phyloP scores from a whole-genome alignment of 2,113 vertebrate species.

The Aldabrachelys gigantea region DNA sequence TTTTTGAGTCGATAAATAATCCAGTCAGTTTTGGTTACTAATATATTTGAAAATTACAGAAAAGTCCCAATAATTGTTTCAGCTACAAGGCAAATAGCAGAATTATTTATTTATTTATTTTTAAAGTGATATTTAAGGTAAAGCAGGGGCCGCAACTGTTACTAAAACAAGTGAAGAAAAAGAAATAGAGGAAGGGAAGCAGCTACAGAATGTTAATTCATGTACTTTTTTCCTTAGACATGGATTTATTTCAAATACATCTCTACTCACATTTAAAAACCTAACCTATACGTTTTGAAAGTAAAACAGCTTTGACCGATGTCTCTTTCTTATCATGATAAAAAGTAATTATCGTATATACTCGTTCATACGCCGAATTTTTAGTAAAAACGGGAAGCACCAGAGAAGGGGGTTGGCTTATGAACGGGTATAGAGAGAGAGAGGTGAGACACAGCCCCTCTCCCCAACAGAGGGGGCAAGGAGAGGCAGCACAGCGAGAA shows the following conservation, averaged over 20 bases:
- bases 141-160: not conserved
- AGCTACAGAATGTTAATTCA: not conserved
- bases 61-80: not conserved
- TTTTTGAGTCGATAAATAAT: not conserved
- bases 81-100: not conserved
- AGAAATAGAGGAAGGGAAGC: fast-evolving
- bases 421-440: too few species aligned
- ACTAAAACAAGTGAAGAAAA: not conserved
- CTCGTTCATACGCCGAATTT: too few species aligned
- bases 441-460: too few species aligned
- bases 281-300: fast-evolving
- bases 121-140: not conserved
- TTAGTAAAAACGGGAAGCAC: too few species aligned
- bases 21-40: not conserved
- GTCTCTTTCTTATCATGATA: not conserved
- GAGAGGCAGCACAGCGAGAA: too few species aligned
- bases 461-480: too few species aligned
- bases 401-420: too few species aligned
- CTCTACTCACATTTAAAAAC: not conserved
- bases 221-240: not conserved
- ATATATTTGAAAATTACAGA: not conserved
- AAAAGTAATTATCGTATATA: not conserved
- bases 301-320: fast-evolving
- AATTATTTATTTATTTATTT: not conserved
- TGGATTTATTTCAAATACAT: not conserved